Evolutionary conservation across 2,113 vertebrate species (phyloP), one percentile per base, ranked within the genome.

Genomic region (Ardeotis arabs): DNA sequence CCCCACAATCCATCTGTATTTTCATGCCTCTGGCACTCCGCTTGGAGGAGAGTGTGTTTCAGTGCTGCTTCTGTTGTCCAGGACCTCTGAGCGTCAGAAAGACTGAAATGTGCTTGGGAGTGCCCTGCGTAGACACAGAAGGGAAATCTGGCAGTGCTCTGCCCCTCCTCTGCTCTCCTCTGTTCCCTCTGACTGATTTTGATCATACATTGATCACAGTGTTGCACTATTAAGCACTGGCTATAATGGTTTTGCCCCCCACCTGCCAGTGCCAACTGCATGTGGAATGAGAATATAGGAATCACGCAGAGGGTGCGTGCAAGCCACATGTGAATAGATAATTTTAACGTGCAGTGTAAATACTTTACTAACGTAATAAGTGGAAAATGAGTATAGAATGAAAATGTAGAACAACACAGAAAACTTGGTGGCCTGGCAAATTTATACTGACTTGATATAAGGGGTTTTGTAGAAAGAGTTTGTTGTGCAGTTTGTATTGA

Each of bases 251-350:
- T 86, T 89, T 92, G 4, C 25, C 25, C 33, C 5, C 6, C 23
- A 28, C 23, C 37, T 95, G 33, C 60, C 62, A 68, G 13, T 69
- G 28, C 53, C 39, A 69, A 4, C 50, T 31, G 7, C 19, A 6
- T 10, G 15, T 31, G 27, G 47, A 23, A n/a, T 77, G 49, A 24
- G 33, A 44, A 37, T 8, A 49, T 2, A 37, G 11, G n/a, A 87
- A 77, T 13, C 31, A 12, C 0, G 0, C 19, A 33, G 31, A 62
- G 11, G 19, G 5, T 74, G 4, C n/a, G 27, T 23, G 22, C 19
- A 19, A 75, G 41, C 33, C 72, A 47, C 2, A 0, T 12, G 9
- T 7, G 19, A 72, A 59, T 18, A 60, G 16, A 25, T 15, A 16
- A 4, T n/a, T 84, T 29, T 33, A 37, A 49, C 1, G 2, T 21